phyloP scores from a whole-genome alignment of 2,888 invertebrate genomes.

The Scrobipalpa atriplicella region DNA sequence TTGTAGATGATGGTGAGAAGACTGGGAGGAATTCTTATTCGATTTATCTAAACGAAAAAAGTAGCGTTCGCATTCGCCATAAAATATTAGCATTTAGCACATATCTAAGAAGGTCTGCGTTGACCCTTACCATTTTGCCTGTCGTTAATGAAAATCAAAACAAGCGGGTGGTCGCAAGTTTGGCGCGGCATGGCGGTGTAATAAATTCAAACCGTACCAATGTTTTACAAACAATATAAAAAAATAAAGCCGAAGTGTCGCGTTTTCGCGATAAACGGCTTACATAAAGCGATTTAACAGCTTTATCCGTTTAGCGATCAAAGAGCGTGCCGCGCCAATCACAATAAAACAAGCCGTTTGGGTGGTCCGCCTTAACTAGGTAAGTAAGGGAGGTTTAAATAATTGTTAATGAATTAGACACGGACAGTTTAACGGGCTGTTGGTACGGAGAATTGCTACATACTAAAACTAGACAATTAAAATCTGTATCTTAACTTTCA shows the following conservation, averaged over 20 bases:
- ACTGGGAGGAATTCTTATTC: too few species aligned
- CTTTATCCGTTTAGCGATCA: conserved; percentile 8
- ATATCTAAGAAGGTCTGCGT: background rate
- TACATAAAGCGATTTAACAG: background rate
- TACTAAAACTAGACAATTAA: too few species aligned
- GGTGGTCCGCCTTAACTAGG: conserved; percentile 7
- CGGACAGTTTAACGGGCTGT: background rate
- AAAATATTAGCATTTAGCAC: too few species aligned
- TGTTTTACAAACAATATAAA: conserved; percentile 3
- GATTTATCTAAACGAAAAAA: too few species aligned
- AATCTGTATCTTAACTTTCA: too few species aligned
- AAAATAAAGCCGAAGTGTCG: background rate
- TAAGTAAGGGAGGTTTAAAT: conserved; percentile 6
- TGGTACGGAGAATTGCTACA: too few species aligned
- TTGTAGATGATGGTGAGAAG: too few species aligned
- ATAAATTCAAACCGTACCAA: background rate
- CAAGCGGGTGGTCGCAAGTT: conserved; percentile 8
- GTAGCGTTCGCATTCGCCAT: too few species aligned
- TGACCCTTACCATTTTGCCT: background rate
- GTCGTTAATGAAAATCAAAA: conserved; percentile 6
- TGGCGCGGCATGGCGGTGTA: background rate
- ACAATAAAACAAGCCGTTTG: conserved; percentile 2
- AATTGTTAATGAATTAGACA: conserved; percentile 2
- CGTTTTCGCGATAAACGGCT: conserved; percentile 3
- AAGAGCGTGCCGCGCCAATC: conserved; percentile 9